Conservation (phyloP, 2,888 invertebrate genomes). For the Acleris laterana region DNA sequence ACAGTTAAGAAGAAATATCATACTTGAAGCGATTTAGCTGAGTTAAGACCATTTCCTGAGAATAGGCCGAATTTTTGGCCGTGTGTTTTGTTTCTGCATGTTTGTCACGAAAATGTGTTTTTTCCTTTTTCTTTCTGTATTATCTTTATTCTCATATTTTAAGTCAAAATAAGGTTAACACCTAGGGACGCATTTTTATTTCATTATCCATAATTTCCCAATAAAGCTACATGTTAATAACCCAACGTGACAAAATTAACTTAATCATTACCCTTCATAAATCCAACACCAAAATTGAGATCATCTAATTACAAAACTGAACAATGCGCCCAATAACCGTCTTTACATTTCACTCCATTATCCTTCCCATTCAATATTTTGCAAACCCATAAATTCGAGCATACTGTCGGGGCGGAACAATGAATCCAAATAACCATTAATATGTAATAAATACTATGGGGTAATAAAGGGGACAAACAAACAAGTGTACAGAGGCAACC, state of each 20-base stretch:
- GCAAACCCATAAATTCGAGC: conserved; percentile 80
- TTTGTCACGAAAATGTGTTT: too few relatives aligned
- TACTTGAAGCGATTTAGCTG: too few relatives aligned
- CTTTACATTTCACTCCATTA: conserved; percentile 64
- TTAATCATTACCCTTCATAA: conserved; percentile 12
- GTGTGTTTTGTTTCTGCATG: too few relatives aligned
- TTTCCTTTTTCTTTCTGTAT: too few relatives aligned
- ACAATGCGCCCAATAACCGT: conserved; percentile 61
- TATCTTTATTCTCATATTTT: too few relatives aligned
- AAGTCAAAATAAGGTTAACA: too few relatives aligned
- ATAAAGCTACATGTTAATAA: not conserved
- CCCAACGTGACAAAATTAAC: not conserved
- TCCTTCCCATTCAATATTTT: conserved; percentile 70
- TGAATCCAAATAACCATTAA: conserved; percentile 85
- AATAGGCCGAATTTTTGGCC: too few relatives aligned
- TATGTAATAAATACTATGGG: conserved; percentile 84
- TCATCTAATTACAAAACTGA: conserved; percentile 64
- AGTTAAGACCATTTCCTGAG: too few relatives aligned
- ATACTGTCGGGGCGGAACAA: conserved; percentile 81
- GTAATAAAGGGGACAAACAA: conserved; percentile 82
- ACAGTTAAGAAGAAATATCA: too few relatives aligned
- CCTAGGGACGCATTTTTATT: too few relatives aligned
- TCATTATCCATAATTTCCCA: too few relatives aligned
- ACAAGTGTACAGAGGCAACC: conserved; percentile 78
- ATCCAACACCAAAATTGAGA: conserved; percentile 41